Conservation (phyloP, 1,140 invertebrate species). For the Trypoxylus dichotomus region DNA sequence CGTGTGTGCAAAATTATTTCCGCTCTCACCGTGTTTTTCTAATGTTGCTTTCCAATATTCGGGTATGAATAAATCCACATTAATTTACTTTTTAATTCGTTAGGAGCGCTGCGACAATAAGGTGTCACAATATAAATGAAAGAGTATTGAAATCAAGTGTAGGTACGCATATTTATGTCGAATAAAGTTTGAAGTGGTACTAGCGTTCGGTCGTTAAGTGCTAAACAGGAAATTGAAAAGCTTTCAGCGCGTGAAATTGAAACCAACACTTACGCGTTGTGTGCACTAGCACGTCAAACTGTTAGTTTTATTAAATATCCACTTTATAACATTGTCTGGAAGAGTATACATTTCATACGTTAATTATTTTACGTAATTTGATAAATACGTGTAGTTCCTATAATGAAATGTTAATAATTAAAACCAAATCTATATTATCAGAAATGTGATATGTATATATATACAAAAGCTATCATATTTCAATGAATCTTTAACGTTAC, state of each 20-base stretch:
- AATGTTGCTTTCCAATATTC: not conserved
- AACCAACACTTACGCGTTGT: not conserved
- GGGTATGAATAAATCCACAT: no score
- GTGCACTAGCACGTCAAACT: not conserved
- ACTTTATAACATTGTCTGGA: no score
- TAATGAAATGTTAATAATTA: no score
- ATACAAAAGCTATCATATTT: no score
- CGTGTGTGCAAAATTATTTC: not conserved
- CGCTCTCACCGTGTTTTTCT: not conserved
- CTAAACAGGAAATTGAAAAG: conserved; percentile 26
- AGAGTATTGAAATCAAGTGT: not conserved
- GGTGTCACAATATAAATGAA: not conserved
- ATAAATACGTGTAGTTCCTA: no score
- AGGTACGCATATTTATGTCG: not conserved
- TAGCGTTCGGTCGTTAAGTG: not conserved
- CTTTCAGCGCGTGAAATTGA: conserved; percentile 26
- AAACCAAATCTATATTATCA: no score
- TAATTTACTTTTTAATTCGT: no score
- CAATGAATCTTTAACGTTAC: no score
- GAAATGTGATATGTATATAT: no score
- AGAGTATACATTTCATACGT: no score
- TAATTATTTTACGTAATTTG: no score
- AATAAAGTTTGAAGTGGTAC: not conserved
- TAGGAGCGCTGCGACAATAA: no score
- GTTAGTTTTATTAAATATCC: not conserved